Evolutionary conservation across 1,140 invertebrate species (phyloP).

Genomic region (Sarcophaga peregrina): DNA sequence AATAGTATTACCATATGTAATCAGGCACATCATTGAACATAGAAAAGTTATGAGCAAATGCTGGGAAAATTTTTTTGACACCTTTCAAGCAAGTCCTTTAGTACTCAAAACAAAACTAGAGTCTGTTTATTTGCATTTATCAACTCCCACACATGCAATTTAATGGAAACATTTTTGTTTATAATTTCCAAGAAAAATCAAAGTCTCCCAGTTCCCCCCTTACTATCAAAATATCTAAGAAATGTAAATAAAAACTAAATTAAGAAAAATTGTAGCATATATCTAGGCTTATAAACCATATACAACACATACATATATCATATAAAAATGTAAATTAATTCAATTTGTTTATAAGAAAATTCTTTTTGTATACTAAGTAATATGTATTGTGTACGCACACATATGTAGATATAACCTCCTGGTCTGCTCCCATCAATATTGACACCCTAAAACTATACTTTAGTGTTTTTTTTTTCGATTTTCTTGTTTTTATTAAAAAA

Average conservation of each 20-base stretch:
- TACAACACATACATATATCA: background rate
- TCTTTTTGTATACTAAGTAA: background rate
- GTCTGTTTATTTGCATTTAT: too few species aligned
- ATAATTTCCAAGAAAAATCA: constrained; percentile 17
- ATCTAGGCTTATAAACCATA: too few species aligned
- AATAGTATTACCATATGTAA: constrained; percentile 38
- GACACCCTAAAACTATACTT: background rate
- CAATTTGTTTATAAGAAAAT: constrained; percentile 40
- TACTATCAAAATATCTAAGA: background rate
- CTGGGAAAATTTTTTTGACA: constrained; percentile 21
- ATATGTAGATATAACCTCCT: too few species aligned
- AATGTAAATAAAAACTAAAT: background rate
- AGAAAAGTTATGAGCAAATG: background rate
- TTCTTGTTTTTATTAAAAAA: background rate
- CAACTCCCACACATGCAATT: background rate
- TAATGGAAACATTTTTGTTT: background rate
- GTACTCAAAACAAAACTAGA: too few species aligned
- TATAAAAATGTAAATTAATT: constrained; percentile 44
- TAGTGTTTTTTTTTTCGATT: too few species aligned
- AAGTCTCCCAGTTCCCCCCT: background rate
- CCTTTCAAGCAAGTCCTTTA: background rate
- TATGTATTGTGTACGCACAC: background rate
- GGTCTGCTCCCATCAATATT: background rate
- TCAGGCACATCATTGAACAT: constrained; percentile 7
- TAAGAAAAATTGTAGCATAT: too few species aligned